Conservation (phyloP, 2,888 invertebrate genomes). For the Timandra comae region DNA sequence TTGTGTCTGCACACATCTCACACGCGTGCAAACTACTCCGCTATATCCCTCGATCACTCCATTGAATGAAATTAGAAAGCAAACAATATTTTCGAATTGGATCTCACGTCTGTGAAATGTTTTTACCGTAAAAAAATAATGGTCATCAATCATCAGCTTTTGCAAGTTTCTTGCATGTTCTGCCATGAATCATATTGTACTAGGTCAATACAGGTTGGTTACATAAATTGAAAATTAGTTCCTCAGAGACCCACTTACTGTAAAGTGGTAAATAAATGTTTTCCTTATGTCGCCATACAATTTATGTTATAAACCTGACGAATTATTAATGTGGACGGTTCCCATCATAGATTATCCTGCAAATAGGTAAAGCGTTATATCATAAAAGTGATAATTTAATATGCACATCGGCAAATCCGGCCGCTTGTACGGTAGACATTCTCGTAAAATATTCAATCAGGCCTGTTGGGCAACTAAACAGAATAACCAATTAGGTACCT, state of each 20-base stretch:
- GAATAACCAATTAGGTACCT: slow-evolving; percentile 50
- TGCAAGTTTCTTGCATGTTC: too few relatives aligned
- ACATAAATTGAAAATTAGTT: too few relatives aligned
- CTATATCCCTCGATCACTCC: too few relatives aligned
- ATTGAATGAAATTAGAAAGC: slow-evolving; percentile 2
- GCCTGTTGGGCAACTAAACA: slow-evolving; percentile 48
- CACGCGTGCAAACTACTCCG: slow-evolving; percentile 15
- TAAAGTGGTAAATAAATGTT: too few relatives aligned
- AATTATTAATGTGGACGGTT: slow-evolving; percentile 1
- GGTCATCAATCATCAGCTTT: too few relatives aligned
- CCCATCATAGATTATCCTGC: slow-evolving; percentile 7
- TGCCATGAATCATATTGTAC: too few relatives aligned
- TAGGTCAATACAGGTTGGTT: too few relatives aligned
- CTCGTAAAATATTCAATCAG: slow-evolving; percentile 56
- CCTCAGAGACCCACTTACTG: too few relatives aligned
- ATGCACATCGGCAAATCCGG: slow-evolving; percentile 42
- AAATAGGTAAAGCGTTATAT: slow-evolving; percentile 9
- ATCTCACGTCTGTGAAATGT: too few relatives aligned
- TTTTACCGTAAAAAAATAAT: too few relatives aligned
- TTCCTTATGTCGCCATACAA: slow-evolving; percentile 6
- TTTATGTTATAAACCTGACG: not conserved
- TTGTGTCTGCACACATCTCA: slow-evolving; percentile 42
- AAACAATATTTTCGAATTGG: too few relatives aligned
- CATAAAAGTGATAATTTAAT: slow-evolving; percentile 49
- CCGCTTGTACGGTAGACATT: slow-evolving; percentile 37